Base-by-base conservation (phyloP, 2,797 vertebrate genomes). In the Poecile montanus region DNA sequence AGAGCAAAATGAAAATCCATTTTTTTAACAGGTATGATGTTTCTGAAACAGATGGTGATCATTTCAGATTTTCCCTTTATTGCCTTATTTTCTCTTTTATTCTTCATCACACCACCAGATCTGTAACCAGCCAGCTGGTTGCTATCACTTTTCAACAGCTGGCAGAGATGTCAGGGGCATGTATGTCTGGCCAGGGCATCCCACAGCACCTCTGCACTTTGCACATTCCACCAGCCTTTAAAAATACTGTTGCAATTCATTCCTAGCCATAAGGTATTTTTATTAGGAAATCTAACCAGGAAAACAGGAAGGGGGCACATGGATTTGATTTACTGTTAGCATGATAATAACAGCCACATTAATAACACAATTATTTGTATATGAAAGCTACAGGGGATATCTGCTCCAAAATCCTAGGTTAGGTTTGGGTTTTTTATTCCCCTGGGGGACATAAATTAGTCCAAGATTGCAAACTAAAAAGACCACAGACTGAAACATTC, bases 141-240 rank as follows among this genome's bases (percentile, higher is more conserved):
- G 79, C 40, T 94, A 61, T 61, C 77, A 70, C 82, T 85, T 92
- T 90, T 76, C 91, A 96, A 88, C 94, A 96, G 94, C 95, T 96
- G 95, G 88, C 80, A 93, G 82, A 83, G 51, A 84, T 14, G 7
- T 70, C 45, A 82, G 62, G 81, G 70, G 61, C 89, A 91, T 0
- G 1, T 60, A 85, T 0, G 3, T 47, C 60, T 94, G 77, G 93
- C 74, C 88, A 90, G 60, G 83, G 80, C 77, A 93, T 82, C 88
- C 92, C 74, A 61, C 27, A 89, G 77, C 67, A 87, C 61, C 75
- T 95, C 61, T 79, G 77, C 70, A 71, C 91, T 80, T 88, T 51
- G 50, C 60, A 62, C 71, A 56, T 76, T 91, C 53, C 84, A 77
- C 16, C n/a, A 87, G 36, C 65, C 36, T 67, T 71, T 77, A 44